Evolutionary conservation across 2,888 invertebrate genomes (phyloP).

Genomic region (Scrobipalpa atriplicella): DNA sequence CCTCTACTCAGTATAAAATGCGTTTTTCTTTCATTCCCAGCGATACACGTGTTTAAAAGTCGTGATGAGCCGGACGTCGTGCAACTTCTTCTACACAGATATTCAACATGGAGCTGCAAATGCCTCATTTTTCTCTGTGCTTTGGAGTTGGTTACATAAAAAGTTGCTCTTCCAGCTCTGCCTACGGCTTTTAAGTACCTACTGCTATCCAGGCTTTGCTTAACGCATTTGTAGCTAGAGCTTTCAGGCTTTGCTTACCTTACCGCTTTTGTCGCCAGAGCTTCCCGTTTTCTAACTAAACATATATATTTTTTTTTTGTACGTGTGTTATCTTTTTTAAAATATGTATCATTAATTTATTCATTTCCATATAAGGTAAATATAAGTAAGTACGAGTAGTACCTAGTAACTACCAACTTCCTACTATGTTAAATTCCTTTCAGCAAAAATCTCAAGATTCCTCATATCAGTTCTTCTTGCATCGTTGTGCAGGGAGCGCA

Average conservation of each 20-base stretch:
- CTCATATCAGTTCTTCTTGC: constrained; percentile 29
- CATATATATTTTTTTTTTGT: too few relatives aligned
- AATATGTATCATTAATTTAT: too few relatives aligned
- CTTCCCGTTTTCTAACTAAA: too few relatives aligned
- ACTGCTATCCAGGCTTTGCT: not conserved
- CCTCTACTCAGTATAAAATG: not conserved
- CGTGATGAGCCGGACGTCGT: constrained; percentile 45
- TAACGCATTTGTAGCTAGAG: too few relatives aligned
- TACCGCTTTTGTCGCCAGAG: too few relatives aligned
- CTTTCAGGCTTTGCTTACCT: too few relatives aligned
- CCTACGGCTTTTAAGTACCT: not conserved
- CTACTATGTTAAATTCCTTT: not conserved
- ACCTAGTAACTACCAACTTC: too few relatives aligned
- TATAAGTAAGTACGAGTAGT: too few relatives aligned
- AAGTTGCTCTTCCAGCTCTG: not conserved
- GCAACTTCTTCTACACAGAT: constrained; percentile 32
- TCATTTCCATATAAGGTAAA: too few relatives aligned
- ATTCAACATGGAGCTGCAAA: constrained; percentile 1
- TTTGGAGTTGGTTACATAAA: not conserved
- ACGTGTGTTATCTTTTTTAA: too few relatives aligned
- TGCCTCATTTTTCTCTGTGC: not conserved
- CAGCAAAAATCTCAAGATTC: not conserved
- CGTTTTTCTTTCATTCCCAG: constrained; percentile 9
- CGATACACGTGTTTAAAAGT: constrained; percentile 49
- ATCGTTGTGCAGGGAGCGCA: constrained; percentile 35